Base-by-base conservation (phyloP, 2,797 vertebrate genomes). In the Cetoscarus ocellatus region DNA sequence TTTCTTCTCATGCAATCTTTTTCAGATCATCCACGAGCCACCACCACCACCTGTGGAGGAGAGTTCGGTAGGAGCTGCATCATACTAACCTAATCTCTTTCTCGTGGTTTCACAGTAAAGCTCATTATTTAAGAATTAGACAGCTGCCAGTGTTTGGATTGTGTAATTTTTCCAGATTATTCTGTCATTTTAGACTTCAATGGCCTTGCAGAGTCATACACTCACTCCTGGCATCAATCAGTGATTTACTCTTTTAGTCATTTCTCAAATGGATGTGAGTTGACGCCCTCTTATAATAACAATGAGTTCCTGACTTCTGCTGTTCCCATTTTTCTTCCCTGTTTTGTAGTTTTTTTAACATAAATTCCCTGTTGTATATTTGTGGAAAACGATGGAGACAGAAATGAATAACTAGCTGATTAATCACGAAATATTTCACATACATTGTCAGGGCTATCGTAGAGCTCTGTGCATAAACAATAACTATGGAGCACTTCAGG, bases 21-120 rank as follows among this genome's bases (percentile, higher is more conserved):
- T 58, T 36, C 73, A 99, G 98, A 97, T 99, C 81, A 99, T 99
- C 86, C 97, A 97, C 43, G 98, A 97, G 67, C 95, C 97, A 0
- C 97, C 98, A 0, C 96, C 97, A 0, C 96, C 96, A 11, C 90
- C 93, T 9, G 86, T 78, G n/a, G 96, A 98, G 60, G 98, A 98
- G 77, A 98, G 97, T 7, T 97, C 98, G 94, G 98, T 99, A 94
- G 93, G 97, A 80, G 65, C 56, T 48, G 58, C 54, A 40, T 10
- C n/a, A 0, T 61, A 57, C 65, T n/a, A 9, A 34, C 38, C 49
- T 52, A 3, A 45, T 69, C 53, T 39, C 18, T 70, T 73, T 79
- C 27, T 59, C 19, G 48, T 11, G 3, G 36, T 14, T 58, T 1
- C 8, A 53, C 47, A 54, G 42, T 62, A 15, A 14, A 50, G 8